Evolutionary conservation across 2,888 invertebrate genomes (phyloP), one percentile per base, ranked within the genome.

Genomic region (Corythucha ciliata): DNA sequence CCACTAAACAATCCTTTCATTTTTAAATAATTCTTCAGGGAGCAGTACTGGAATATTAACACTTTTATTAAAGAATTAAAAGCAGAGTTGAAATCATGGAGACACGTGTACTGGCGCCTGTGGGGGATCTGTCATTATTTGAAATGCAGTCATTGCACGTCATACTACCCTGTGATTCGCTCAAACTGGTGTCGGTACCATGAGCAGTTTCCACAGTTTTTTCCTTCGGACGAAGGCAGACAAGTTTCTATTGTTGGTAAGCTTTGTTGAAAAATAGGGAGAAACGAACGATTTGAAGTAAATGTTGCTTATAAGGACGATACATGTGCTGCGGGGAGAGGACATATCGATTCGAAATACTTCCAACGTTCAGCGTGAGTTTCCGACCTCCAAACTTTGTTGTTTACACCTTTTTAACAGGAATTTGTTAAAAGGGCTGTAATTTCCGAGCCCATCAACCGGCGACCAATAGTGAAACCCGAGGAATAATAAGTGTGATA

Each of bases 121-220:
- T 93, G 93, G 93, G 89, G 89, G 0, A 83, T 85, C 63, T 82
- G 89, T 57, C 93, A 94, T 69, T 88, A 82, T 69, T 72, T 93
- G 21, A 78, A 78, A 53, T 94, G 94, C 64, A 77, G 78, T 41
- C 75, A 78, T 2, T 92, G 91, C 64, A 83, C 84, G 63, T 76
- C 74, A 27, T 79, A 78, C 66, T 88, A 86, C 64, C 83, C 87
- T 0, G 77, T 79, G 1, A 79, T 81, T 64, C 78, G 78, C 70
- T 75, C 74, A 41, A 56, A 54, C 37, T 61, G 60, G 56, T 89
- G 89, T 62, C 78, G 81, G 6, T 82, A 80, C 65, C 89, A 89
- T 70, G 78, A 81, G n/a, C 83, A 86, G 63, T 68, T 72, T 12
- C 76, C 88, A 4, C 85, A 84, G 65, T 86, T 81, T 70, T 50